Percentiles rank a stretch among this genome's conserved stretches.
These are phyloP conservation scores for Zaprionus gabonicus DNA, from an alignment of 1,140 invertebrate genomes.

Conservation along the genomic window DNA sequence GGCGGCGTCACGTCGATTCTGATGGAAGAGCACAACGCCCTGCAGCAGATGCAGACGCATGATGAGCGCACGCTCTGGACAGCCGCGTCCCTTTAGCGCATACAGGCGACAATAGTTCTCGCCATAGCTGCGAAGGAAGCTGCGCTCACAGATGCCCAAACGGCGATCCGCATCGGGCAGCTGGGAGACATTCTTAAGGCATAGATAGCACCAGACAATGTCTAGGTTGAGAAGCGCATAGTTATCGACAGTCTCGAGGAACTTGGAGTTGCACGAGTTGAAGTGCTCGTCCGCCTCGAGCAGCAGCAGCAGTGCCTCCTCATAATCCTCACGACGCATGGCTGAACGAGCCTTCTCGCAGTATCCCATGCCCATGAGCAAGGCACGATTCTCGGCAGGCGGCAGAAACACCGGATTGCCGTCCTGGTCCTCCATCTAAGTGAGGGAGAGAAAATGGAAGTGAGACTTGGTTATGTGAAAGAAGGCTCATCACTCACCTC, in stretches of 20 bases:
- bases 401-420: conserved; percentile 90
- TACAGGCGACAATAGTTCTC: conserved; percentile 88
- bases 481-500: conserved; percentile 50
- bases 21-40: conserved; percentile 91
- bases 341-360: conserved; percentile 91
- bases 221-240: conserved; percentile 92
- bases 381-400: conserved; percentile 87
- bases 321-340: conserved; percentile 88
- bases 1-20: conserved; percentile 88
- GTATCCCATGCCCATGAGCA: conserved; percentile 90
- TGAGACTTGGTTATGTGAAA: background rate
- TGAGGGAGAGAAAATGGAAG: conserved; percentile 24
- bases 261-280: conserved; percentile 88
- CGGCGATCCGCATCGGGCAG: conserved; percentile 90
- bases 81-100: conserved; percentile 88
- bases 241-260: conserved; percentile 91
- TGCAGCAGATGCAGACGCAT: conserved; percentile 91
- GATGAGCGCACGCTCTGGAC: conserved; percentile 89
- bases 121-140: conserved; percentile 89
- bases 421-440: conserved; percentile 90
- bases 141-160: conserved; percentile 88
- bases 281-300: conserved; percentile 91
- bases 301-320: conserved; percentile 89
- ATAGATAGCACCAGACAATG: conserved; percentile 94
- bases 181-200: conserved; percentile 88